Conservation (phyloP, 1,140 invertebrate species). For the Conus betulinus region DNA sequence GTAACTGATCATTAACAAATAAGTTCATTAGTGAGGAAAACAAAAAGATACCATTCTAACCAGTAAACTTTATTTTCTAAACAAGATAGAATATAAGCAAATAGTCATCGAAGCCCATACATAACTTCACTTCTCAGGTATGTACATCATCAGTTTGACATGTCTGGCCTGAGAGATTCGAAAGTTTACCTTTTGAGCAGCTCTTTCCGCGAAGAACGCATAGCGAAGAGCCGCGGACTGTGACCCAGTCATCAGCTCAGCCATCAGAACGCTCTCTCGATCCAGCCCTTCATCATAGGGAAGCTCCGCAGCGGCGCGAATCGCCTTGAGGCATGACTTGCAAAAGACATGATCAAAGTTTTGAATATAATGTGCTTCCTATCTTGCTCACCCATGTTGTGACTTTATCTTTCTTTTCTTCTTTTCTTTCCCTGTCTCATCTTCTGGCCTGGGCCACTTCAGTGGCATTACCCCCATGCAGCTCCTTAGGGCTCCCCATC, state of each 20-base stretch:
- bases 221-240: conserved; percentile 68
- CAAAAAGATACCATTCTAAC: too few species aligned
- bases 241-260: conserved; percentile 54
- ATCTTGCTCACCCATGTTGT: neutral
- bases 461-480: too few species aligned
- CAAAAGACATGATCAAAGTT: neutral
- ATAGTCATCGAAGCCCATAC: too few species aligned
- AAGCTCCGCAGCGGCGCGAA: conserved; percentile 54
- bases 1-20: too few species aligned
- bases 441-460: too few species aligned
- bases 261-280: conserved; percentile 49
- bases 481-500: too few species aligned
- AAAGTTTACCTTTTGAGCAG: conserved; percentile 61
- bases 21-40: too few species aligned
- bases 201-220: conserved; percentile 71
- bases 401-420: neutral
- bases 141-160: too few species aligned
- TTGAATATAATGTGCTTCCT: neutral
- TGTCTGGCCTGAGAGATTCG: too few species aligned
- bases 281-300: conserved; percentile 59
- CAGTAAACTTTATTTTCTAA: too few species aligned
- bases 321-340: conserved; percentile 59
- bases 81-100: too few species aligned
- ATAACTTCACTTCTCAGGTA: too few species aligned
- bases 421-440: neutral